Base-by-base conservation (phyloP, 2,888 invertebrate genomes). In the Tridacna crocea region DNA sequence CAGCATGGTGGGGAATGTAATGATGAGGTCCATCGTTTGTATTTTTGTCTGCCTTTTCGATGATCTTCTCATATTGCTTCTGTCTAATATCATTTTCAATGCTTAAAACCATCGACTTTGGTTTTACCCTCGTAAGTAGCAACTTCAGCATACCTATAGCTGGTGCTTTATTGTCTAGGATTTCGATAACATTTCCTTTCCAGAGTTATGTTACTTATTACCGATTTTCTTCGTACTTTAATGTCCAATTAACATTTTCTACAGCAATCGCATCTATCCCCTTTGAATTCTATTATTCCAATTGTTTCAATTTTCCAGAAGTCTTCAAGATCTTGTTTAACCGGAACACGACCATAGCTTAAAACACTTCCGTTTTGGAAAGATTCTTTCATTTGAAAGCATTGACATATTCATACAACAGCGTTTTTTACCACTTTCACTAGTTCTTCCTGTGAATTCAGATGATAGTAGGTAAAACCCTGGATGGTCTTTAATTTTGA, bases 361-460 rank as follows among this genome's bases (percentile, higher is more conserved):
- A 15, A 66, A 66, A 66, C 46, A 66, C 66, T 46, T 46, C 46
- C 6, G 66, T 66, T 27, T 66, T 13, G 19, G 36, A 27, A 66
- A 27, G n/a, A 27, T 55, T 15, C 24, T 68, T 68, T 60, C 22
- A 58, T 65, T 47, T 12, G 74, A 58, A 11, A 79, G 11, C 19
- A 74, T 55, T 36, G 74, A 60, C 74, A 79, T 79, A 51, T 74
- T 74, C 48, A 65, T 48, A 48, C 51, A 51, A 26, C 12, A 13
- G 19, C 17, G 0, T 11, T 15, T 48, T 11, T 12, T 3, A 15
- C 22, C 60, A 36, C 66, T 10, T 26, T 19, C 51, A 10, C 19
- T 22, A 13, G 80, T 70, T 63, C 75, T 60, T 63, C 80, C 75
- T 27, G 72, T 65, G 63, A 76, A 22, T 26, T 73, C 63, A 72